Evolutionary conservation across 2,113 vertebrate genomes (phyloP).

Genomic region (Phalacrocorax carbo): DNA sequence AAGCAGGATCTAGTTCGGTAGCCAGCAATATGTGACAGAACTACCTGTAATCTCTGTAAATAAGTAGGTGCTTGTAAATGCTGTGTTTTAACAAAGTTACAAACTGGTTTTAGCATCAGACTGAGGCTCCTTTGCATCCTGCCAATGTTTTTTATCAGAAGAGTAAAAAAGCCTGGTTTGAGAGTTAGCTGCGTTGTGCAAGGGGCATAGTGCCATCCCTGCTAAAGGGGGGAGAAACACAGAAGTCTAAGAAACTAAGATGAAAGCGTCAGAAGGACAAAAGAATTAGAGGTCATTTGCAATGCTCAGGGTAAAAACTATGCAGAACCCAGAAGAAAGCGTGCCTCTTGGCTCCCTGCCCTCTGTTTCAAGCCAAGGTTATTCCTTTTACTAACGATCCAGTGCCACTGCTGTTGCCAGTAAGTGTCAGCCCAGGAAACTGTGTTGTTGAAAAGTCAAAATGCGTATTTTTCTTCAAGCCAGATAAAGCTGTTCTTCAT

Average conservation of each 20-base stretch:
- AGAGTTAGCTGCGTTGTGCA: background rate
- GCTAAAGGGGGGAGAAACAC: background rate
- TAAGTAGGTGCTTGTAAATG: background rate
- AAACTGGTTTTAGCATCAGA: background rate
- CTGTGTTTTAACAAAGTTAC: background rate
- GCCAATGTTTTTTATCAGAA: background rate
- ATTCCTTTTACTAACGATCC: background rate
- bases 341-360: background rate
- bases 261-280: background rate
- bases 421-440: background rate
- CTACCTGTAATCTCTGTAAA: background rate
- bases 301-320: background rate
- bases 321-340: background rate
- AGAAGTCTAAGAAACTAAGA: background rate
- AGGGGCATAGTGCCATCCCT: rapidly evolving
- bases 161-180: background rate
- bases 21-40: background rate
- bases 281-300: background rate
- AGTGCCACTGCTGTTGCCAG: background rate
- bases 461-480: background rate
- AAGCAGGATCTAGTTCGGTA: background rate
- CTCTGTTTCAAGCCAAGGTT: background rate
- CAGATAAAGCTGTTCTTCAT: background rate
- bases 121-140: background rate
- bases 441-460: background rate